Evolutionary conservation across 2,888 invertebrate species (phyloP).

Genomic region (Metallyticus violacea): DNA sequence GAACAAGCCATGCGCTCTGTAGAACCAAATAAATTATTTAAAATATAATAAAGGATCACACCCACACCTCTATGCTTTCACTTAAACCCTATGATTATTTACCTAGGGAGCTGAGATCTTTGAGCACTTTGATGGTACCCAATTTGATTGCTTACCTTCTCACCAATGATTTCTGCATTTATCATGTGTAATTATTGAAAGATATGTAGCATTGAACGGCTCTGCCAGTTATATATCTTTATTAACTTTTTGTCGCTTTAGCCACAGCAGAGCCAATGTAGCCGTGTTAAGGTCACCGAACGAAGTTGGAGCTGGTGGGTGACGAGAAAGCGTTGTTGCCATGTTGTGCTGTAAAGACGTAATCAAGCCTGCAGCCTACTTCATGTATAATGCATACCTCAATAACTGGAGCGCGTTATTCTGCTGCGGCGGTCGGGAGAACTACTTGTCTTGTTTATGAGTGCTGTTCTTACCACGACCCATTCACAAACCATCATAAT

Average conservation of each 20-base stretch:
- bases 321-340: background rate
- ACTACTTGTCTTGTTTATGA: background rate
- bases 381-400: constrained; percentile 11
- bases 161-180: background rate
- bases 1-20: no score
- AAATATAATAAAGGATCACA: no score
- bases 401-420: background rate
- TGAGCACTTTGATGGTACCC: background rate
- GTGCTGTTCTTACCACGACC: background rate
- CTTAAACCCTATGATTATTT: no score
- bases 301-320: background rate
- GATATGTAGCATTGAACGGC: background rate
- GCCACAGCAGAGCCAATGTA: no score
- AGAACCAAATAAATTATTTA: no score
- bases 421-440: background rate
- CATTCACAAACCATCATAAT: no score
- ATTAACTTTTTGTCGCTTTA: background rate
- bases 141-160: no score
- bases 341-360: background rate
- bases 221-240: background rate
- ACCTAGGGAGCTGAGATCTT: no score
- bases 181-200: background rate
- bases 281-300: background rate
- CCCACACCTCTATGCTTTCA: no score
- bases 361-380: background rate